Evolutionary conservation across 1,140 invertebrate species (phyloP), one percentile per base, ranked within the genome.

Genomic region (Ooceraea biroi): DNA sequence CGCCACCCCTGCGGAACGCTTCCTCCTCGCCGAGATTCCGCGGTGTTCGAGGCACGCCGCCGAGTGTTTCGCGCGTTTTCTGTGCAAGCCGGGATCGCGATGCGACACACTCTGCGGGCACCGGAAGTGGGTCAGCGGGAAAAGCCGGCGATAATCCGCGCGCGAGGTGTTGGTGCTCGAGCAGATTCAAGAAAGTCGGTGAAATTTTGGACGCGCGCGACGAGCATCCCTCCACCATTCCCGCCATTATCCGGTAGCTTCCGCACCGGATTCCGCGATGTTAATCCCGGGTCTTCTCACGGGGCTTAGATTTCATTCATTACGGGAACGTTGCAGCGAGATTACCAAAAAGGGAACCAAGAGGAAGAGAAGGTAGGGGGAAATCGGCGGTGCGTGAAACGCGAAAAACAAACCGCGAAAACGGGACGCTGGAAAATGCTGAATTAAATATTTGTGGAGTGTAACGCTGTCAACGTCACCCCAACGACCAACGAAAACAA

Each of bases 41-140:
- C 30, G 48, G 69, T 55, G 52, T 74, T 60, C 19, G 0, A 41
- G 22, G 58, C 72, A 85, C 41, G 58, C 41, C 72, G 14, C 58
- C 55, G 66, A 41, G 69, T 88, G 78, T 86, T 80, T 86, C 66
- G 19, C 74, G 61, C 57, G 17, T 61, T 85, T 65, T 22, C 19
- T 7, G 14, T 55, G 11, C n/a, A 61, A 27, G 14, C 58, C 36
- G 14, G 8, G 60, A 76, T 74, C n/a, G 14, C 4, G 17, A 76
- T 63, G 61, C 48, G 30, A 41, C 55, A 55, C 14, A 14, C 12
- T n/a, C n/a, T 3, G 14, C 4, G 25, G 36, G 36, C 11, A 7
- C n/a, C 61, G 10, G 17, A 52, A 87, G 25, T 71, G 22, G 55
- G 60, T 82, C 63, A 36, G 57, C 58, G 57, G 25, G 44, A 69